A percentile compares a stretch with the other conserved stretches of the same genome.
phyloP scores from a whole-genome alignment of 2,888 invertebrate genomes.

The Heliconius aoede region DNA sequence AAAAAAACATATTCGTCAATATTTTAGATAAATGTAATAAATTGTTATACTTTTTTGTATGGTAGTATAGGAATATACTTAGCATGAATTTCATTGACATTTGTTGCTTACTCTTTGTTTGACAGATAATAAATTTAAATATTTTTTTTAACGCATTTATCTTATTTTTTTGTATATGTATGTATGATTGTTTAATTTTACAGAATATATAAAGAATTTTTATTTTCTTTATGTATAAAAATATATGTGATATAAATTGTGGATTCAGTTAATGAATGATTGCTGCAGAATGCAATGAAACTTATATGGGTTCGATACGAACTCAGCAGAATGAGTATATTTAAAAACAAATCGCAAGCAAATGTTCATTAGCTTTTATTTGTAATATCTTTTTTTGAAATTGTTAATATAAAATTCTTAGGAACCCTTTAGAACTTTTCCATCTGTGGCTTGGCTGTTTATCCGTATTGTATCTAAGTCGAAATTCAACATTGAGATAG shows the following conservation, averaged over 20 bases:
- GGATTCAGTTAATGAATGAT: not conserved
- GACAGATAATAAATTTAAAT: not conserved
- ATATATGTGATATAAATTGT: not conserved
- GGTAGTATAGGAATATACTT: not conserved
- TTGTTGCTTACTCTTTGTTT: not conserved
- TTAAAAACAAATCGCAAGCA: not conserved
- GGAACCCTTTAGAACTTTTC: not conserved
- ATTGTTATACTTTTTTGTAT: not conserved
- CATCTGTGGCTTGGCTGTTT: not conserved
- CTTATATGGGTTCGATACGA: not conserved
- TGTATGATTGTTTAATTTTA: not conserved
- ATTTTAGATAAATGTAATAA: too few species aligned
- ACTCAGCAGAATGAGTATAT: not conserved
- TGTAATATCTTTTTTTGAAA: not conserved
- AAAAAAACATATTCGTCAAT: not conserved
- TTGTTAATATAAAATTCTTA: not conserved
- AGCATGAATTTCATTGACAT: not conserved
- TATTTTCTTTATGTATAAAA: not conserved
- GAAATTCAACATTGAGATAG: conserved; percentile 14
- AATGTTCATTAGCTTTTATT: not conserved
- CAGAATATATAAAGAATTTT: not conserved
- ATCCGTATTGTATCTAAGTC: not conserved
- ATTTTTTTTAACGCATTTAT: not conserved
- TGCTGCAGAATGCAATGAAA: not conserved
- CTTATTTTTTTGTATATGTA: not conserved